Percentiles rank a stretch among this genome's conserved stretches.
Evolutionary conservation across 92 coral and sea anemone genomes (phyloP).

Genomic region (Montipora capitata): DNA sequence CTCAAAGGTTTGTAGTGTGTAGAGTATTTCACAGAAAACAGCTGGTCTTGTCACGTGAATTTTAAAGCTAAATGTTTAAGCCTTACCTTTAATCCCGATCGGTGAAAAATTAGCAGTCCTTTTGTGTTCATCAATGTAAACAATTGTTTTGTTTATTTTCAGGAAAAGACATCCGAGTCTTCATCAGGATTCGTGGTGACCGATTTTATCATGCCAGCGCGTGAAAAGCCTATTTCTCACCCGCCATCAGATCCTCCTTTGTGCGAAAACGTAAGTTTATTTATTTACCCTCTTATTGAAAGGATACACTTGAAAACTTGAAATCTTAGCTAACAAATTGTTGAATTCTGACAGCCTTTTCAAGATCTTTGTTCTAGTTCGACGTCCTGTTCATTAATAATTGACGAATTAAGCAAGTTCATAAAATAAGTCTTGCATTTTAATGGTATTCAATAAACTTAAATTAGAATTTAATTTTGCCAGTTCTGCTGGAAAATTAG

Average conservation of each 20-base stretch:
- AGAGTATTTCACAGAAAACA: slow-evolving; percentile 1
- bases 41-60: not conserved
- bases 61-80: not conserved
- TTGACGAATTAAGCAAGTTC: slow-evolving; percentile 1
- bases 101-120: not conserved
- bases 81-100: not conserved
- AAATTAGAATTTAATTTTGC: not conserved
- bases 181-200: slow-evolving; percentile 57
- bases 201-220: slow-evolving; percentile 84
- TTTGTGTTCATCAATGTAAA: slow-evolving; percentile 28
- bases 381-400: slow-evolving; percentile 9
- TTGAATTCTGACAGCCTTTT: slow-evolving; percentile 21
- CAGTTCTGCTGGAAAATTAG: not conserved
- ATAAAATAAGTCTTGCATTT: not conserved
- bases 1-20: not conserved
- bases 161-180: slow-evolving; percentile 41
- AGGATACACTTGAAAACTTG: not conserved
- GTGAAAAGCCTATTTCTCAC: slow-evolving; percentile 90
- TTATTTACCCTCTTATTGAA: not conserved
- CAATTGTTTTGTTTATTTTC: slow-evolving; percentile 39
- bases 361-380: slow-evolving; percentile 9
- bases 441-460: not conserved
- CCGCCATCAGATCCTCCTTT: slow-evolving; percentile 93
- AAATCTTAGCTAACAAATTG: not conserved
- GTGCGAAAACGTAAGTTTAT: slow-evolving; percentile 84